Base-by-base conservation (phyloP, 1,140 invertebrate genomes). In the Drosophila pandora region DNA sequence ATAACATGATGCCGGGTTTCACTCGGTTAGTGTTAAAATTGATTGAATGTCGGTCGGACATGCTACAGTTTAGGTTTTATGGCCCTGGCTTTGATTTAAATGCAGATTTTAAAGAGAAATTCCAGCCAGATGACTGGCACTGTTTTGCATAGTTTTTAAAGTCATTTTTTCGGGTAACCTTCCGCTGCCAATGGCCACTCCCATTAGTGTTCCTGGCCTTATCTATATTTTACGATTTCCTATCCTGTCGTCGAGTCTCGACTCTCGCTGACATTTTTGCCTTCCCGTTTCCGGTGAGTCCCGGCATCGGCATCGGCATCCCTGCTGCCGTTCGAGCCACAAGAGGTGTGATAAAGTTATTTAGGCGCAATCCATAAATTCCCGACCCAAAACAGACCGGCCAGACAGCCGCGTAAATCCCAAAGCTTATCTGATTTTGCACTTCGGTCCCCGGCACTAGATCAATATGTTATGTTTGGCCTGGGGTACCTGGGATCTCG, bases 331-430 rank as follows among this genome's bases (percentile, higher is more conserved):
- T 41, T 57, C 41, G 32, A 53, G 43, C 32, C 41, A 12, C 30
- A 34, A 50, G 64, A 64, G 56, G 82, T 73, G 83, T 87, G 83
- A 88, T 88, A 89, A 88, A 88, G 83, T 84, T 88, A 88, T 88
- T 88, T 88, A 89, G 84, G 83, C 83, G 83, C 83, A 88, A 88
- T 89, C 82, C 79, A 88, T 88, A 88, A 88, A 88, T 88, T 88
- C 83, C 84, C 67, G 17, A 59, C 34, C 34, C 34, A 77, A 71
- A 62, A 68, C 70, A 37, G 68, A 64, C 37, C 67, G 32, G 13
- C 43, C 57, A 58, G 56, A 25, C 34, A 59, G n/a, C 30, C 49
- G 53, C 56, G 57, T 72, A 72, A 72, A 74, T 69, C 65, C 67
- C 67, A 74, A 74, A 88, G 72, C 79, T 88, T 88, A 88, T 88